phyloP scores from a whole-genome alignment of 2,113 vertebrate species.

The Ceratotherium simum region DNA sequence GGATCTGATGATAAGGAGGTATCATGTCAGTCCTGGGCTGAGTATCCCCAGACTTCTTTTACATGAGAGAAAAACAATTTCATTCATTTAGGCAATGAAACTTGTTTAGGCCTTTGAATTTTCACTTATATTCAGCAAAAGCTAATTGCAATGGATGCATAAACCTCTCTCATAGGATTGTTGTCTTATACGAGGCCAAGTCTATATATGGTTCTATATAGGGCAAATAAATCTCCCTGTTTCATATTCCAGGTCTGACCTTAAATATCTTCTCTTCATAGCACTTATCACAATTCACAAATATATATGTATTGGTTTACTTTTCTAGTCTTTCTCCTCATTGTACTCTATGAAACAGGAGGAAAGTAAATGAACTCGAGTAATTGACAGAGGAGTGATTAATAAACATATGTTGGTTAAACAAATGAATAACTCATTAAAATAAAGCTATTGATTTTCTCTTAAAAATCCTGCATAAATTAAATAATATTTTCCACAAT shows the following conservation, averaged over 20 bases:
- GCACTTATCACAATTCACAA: not conserved
- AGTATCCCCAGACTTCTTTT: not conserved
- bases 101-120: not conserved
- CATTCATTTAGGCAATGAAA: not conserved
- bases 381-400: not conserved
- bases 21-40: not conserved
- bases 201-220: not conserved
- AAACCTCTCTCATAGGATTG: not conserved
- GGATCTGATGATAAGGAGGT: not conserved
- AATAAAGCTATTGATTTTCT: not conserved
- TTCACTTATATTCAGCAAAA: not conserved
- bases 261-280: not conserved
- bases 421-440: not conserved
- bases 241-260: not conserved
- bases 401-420: not conserved
- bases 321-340: not conserved
- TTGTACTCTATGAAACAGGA: not conserved
- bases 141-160: not conserved
- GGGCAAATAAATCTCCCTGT: not conserved
- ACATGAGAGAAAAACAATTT: not conserved
- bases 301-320: not conserved
- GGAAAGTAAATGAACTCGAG: not conserved
- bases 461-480: not conserved
- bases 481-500: not conserved
- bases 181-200: not conserved